Percentiles rank a stretch among this genome's conserved stretches.
Evolutionary conservation across 1,140 invertebrate genomes (phyloP).

Genomic region (Pissodes strobi): DNA sequence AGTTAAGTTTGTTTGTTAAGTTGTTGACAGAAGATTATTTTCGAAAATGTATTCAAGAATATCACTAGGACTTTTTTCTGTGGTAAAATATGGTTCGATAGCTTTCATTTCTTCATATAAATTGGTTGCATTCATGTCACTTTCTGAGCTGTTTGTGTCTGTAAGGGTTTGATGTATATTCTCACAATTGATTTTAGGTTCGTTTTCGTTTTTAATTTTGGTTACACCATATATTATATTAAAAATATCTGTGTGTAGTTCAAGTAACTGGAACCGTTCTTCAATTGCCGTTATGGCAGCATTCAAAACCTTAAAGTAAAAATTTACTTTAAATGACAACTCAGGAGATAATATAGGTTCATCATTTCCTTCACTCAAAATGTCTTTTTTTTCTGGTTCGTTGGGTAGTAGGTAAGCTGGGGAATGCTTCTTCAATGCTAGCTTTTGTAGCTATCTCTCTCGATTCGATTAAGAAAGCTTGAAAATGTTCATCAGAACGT

Average conservation of each 20-base stretch:
- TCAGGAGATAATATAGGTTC: too few species aligned
- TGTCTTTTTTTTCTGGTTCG: slow-evolving; percentile 6
- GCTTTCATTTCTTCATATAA: slow-evolving; percentile 8
- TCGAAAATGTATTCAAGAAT: slow-evolving; percentile 1
- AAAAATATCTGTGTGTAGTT: slow-evolving; percentile 6
- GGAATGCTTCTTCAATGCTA: slow-evolving; percentile 1
- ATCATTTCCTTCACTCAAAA: slow-evolving; percentile 1
- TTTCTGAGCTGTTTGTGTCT: slow-evolving; percentile 13
- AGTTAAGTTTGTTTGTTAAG: slow-evolving; percentile 1
- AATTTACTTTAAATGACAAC: too few species aligned
- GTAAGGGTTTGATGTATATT: slow-evolving; percentile 4
- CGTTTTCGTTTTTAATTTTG: slow-evolving; percentile 2
- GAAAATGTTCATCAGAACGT: slow-evolving; percentile 3
- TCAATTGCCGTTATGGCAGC: too few species aligned
- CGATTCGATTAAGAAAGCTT: slow-evolving; percentile 1
- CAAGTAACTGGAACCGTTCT: background rate
- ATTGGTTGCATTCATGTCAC: slow-evolving; percentile 14
- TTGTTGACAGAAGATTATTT: background rate
- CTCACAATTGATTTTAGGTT: slow-evolving; percentile 3
- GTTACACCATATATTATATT: slow-evolving; percentile 3
- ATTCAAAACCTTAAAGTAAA: too few species aligned
- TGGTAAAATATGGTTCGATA: background rate
- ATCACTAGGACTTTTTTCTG: slow-evolving; percentile 1
- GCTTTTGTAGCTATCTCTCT: slow-evolving; percentile 7
- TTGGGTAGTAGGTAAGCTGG: background rate